Base-by-base conservation (phyloP, 2,113 vertebrate species). In the Urocolius indicus region DNA sequence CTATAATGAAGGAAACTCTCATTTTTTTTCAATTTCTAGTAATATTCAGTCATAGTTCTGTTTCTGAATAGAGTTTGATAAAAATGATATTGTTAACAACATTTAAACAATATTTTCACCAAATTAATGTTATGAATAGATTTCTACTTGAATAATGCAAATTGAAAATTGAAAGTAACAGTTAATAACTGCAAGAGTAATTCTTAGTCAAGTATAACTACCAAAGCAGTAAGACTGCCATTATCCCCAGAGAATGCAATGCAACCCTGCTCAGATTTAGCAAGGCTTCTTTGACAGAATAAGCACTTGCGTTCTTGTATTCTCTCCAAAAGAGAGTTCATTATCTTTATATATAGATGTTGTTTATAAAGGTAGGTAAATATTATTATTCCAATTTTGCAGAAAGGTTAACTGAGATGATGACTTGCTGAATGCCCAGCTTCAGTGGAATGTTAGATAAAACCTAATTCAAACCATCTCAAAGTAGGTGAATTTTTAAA, bases 301-400 rank as follows among this genome's bases (percentile, higher is more conserved):
- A 72, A 86, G 52, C 45, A 61, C 43, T 76, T 49, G 13, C 7
- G 13, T 22, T 62, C 14, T 63, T 82, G 23, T 16, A 18, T 81
- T 77, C 68, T 81, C 69, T 48, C 69, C 58, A 63, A 87, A 86
- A 59, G 5, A 79, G 32, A 84, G 23, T 11, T 86, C 24, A 67
- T 83, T 85, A 57, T 49, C 36, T 86, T 84, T 78, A 75, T 43
- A 67, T 30, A 61, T 43, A 86, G 11, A 45, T 58, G 22, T 24
- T 93, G 74, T 76, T 90, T 94, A 61, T 66, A 90, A 84, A 89
- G 16, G 51, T 15, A 68, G 54, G 58, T 67, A 84, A 93, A 91
- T 59, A 86, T 48, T 71, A 51, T 49, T 83, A 34, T 13, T 84
- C 38, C 8, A 5, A 52, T 92, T 90, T 65, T 71, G 66, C 78